Base-by-base conservation (phyloP, 2,797 vertebrate species). In the Mus caroli region DNA sequence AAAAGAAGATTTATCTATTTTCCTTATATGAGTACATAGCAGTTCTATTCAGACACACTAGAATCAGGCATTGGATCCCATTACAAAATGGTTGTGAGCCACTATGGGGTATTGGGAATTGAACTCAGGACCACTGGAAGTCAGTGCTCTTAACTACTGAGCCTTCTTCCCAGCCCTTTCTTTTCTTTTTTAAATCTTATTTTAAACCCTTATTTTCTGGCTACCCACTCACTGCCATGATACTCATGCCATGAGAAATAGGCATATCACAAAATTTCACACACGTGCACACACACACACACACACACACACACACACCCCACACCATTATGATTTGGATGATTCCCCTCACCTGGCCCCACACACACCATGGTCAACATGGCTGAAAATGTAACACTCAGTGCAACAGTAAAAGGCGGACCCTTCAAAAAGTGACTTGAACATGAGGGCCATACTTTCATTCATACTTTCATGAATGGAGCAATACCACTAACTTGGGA, bases 131-230 rank as follows among this genome's bases (percentile, higher is more conserved):
- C n/a, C 69, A 4, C 69, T 37, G 19, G 69, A 71, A 71, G 69
- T 71, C 19, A 37, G 69, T 22, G n/a, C 8, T 71, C 69, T 71
- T 10, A 71, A 71, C 17, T 10, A 10, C n/a, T 4, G 69, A 37
- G n/a, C 69, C n/a, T 37, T 71, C 69, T 71, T n/a, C 8, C 17
- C 17, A 71, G 69, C 17, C 17, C 54, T 24, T 71, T 64, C 6
- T 34, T 64, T 67, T 52, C 4, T 37, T 26, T 50, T 87, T 43
- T 4, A 46, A 94, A 67, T 90, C 22, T 92, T 88, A 43, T 85
- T 94, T 90, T 88, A 92, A 95, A 40, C 13, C 17, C 78, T 62
- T 20, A 62, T 91, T 94, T 96, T 6, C 76, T 94, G 78, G 50
- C 40, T 79, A 69, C 43, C 78, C 62, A 46, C 60, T 90, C 24